A percentile compares a stretch with the other conserved stretches of the same genome.
Conservation (phyloP, 2,113 vertebrate genomes). For the Podarcis cretensis region DNA sequence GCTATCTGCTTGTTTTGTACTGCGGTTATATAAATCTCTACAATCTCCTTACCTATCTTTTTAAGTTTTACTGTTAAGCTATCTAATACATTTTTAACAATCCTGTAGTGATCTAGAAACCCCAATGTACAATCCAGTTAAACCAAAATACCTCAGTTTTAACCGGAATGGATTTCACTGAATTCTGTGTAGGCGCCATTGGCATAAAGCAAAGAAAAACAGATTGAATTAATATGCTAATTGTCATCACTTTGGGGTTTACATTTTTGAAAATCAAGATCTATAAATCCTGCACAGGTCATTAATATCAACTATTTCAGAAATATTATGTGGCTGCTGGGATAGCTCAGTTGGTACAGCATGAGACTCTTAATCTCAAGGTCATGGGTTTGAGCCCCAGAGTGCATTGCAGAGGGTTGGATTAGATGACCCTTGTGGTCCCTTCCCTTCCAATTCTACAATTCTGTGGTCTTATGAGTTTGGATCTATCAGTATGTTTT, state of each 20-base stretch:
- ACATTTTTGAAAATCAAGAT: constrained; percentile 9
- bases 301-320: constrained; percentile 5
- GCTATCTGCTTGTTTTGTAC: background rate
- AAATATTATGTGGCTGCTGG: background rate
- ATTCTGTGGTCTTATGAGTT: background rate
- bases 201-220: background rate
- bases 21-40: background rate
- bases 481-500: background rate
- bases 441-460: too few species aligned
- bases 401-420: too few species aligned
- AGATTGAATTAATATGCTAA: constrained; percentile 13
- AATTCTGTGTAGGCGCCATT: background rate
- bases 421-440: too few species aligned
- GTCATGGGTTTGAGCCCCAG: too few species aligned
- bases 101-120: background rate
- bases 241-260: background rate
- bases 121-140: background rate
- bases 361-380: too few species aligned
- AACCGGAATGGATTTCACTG: background rate
- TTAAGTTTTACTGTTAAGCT: background rate
- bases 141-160: background rate
- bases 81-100: background rate
- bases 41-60: background rate
- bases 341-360: too few species aligned
- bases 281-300: background rate